Conservation (phyloP, 2,797 vertebrate genomes). For the Melopsittacus undulatus region DNA sequence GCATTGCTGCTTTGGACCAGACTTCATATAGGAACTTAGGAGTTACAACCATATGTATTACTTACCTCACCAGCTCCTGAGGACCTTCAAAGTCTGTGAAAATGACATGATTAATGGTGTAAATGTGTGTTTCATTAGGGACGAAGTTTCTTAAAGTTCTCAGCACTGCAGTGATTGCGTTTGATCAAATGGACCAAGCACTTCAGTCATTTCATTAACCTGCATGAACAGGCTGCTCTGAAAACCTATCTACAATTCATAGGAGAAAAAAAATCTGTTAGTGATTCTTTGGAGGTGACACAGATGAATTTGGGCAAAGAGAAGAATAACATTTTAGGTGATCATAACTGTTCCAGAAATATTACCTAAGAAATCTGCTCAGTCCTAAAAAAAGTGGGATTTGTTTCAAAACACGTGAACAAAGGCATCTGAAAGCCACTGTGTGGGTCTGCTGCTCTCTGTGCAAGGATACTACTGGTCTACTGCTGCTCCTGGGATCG, state of each 20-base stretch:
- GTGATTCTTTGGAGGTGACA: neutral
- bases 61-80: neutral
- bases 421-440: neutral
- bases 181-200: neutral
- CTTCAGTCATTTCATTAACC: neutral
- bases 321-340: neutral
- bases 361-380: neutral
- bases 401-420: neutral
- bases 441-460: neutral
- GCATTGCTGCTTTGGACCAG: neutral
- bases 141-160: neutral
- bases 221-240: neutral
- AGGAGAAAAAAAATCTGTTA: neutral
- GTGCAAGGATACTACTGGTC: neutral
- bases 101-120: neutral
- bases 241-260: neutral
- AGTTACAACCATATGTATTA: neutral
- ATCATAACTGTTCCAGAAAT: neutral
- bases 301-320: neutral
- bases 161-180: neutral
- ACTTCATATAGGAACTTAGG: neutral
- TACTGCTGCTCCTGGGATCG: neutral
- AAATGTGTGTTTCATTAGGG: neutral
- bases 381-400: neutral
- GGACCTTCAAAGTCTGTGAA: neutral